Conservation (phyloP, 2,888 invertebrate species). For the Hanleya hanleyi region DNA sequence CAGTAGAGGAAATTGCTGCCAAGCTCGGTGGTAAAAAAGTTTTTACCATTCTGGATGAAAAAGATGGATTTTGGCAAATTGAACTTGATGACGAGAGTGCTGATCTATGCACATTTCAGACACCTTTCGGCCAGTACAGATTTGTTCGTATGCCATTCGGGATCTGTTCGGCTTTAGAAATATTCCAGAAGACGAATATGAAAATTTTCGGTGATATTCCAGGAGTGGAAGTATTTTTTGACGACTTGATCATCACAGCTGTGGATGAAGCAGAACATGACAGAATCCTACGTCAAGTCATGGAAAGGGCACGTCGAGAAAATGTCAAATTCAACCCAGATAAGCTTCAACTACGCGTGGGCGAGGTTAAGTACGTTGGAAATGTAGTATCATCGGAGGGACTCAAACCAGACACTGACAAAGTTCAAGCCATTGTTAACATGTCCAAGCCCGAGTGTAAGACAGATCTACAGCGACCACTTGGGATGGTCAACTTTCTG, state of each 20-base stretch:
- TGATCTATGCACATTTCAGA: constrained; percentile 44
- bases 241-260: constrained; percentile 39
- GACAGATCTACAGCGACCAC: constrained; percentile 17
- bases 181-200: constrained; percentile 34
- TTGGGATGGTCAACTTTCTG: constrained; percentile 39
- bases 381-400: constrained; percentile 27
- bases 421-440: constrained; percentile 36
- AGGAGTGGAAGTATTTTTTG: constrained; percentile 35
- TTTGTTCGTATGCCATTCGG: constrained; percentile 40
- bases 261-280: constrained; percentile 37
- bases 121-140: constrained; percentile 31
- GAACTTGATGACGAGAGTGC: constrained; percentile 31
- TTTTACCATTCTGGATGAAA: constrained; percentile 35
- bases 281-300: constrained; percentile 27
- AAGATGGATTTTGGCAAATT: constrained; percentile 39
- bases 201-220: no score
- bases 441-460: constrained; percentile 35
- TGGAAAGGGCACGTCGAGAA: constrained; percentile 25
- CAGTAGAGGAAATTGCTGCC: no score
- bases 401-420: constrained; percentile 7
- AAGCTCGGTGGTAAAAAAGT: constrained; percentile 29
- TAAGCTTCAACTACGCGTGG: constrained; percentile 28
- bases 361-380: constrained; percentile 36
- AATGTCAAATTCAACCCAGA: constrained; percentile 38
- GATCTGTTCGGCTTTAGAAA: constrained; percentile 28